Base-by-base conservation (phyloP, 2,797 vertebrate species). In the Miopithecus talapoin region DNA sequence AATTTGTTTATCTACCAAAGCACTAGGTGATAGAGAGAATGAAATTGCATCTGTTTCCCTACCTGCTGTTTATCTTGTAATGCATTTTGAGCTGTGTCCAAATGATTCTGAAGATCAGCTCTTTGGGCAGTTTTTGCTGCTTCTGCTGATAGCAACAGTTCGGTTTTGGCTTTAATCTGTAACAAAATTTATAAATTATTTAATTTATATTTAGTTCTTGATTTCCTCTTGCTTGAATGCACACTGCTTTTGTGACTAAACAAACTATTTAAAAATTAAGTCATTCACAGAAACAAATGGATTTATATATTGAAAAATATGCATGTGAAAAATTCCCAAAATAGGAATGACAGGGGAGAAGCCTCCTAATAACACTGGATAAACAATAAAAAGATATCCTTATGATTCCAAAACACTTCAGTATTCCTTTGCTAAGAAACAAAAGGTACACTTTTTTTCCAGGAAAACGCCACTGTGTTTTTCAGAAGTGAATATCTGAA, bases 11-110 rank as follows among this genome's bases (percentile, higher is more conserved):
- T 90, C 78, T 74, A 80, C 10, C 24, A 80, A 88, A 83, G 55
- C 39, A 94, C 46, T 21, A 87, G 21, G 6, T 24, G 92, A 89
- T 30, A 2, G 9, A 90, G 19, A 2, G 11, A 30, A 72, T 28
- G 43, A 0, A 91, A 93, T 33, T 89, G 64, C 0, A 87, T 78
- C 13, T 87, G 24, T 4, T 85, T 70, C 0, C 93, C 81, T 78
- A 99, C 99, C 99, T 99, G 99, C 95, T 99, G 99, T 97, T 99
- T 99, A 98, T 99, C 99, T 98, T 99, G 99, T 93, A 99, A 97
- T 19, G 99, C 99, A 98, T 99, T 99, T 96, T 99, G 99, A 74
- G 99, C 99, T 5, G 99, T 99, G 97, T 99, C 99, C 98, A 99
- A 98, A 98, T 99, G 99, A 98, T 99, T 99, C 98, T 99, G 99